Base-by-base conservation (phyloP, 2,797 vertebrate species). In the Salmo trutta region DNA sequence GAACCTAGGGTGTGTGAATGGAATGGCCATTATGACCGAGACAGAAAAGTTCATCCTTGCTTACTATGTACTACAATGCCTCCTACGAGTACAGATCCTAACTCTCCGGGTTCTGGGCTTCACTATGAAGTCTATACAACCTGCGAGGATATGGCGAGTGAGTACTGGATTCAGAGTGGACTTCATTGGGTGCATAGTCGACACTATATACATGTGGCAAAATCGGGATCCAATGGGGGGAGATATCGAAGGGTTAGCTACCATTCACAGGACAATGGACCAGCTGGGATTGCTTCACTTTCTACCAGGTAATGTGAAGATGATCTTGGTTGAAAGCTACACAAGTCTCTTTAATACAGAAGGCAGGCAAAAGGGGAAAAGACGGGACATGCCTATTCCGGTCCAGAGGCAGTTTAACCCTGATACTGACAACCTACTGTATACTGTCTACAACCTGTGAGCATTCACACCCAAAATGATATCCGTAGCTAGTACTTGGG, bases 71-170 rank as follows among this genome's bases (percentile, higher is more conserved):
- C 10, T 65, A 19, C 76, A 54, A 16, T 77, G 76, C 47, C 71
- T 77, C 4, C 5, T 77, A 14, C 5, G 71, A 24, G 47, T 19
- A 27, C 76, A 77, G 47, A 67, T 77, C 1, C 1, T 73, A 8
- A 15, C 21, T 24, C n/a, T 78, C 51, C 54, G 19, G 64, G 10
- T 78, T 4, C 71, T 78, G 19, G 71, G 77, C 8, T 78, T 74
- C 64, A 29, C 77, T 19, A 6, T 74, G 71, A 73, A 56, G 71
- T 68, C n/a, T 15, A 68, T 78, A 67, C 77, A 78, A 68, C 77
- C 71, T 0, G 77, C 77, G 1, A 67, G 77, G 65, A 56, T 78
- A 47, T 78, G 59, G 69, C 33, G 27, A 66, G 53, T 59, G 69
- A 2, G 24, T 3, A 8, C 27, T 21, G 70, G 76, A 21, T 77